These are phyloP conservation scores for Anastrepha obliqua DNA, from an alignment of 1,140 invertebrate genomes.

Conservation along the genomic window DNA sequence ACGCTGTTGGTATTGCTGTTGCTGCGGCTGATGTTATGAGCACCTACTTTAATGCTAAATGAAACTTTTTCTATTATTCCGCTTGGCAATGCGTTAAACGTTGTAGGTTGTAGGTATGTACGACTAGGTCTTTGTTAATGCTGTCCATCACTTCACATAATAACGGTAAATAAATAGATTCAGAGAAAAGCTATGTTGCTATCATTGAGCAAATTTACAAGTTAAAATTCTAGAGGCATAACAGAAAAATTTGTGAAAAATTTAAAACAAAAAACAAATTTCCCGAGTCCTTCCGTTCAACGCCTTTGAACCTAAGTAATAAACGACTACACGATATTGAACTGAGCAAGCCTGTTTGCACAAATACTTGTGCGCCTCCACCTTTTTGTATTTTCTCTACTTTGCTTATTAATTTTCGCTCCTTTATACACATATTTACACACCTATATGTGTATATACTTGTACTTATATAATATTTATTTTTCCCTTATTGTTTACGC, in stretches of 20 bases:
- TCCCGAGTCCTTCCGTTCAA: background rate
- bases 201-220: constrained; percentile 3
- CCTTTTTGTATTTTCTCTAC: background rate
- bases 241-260: background rate
- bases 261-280: background rate
- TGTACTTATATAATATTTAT: too few relatives aligned
- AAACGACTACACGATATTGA: background rate
- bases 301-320: background rate
- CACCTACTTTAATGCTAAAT: constrained; percentile 44
- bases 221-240: background rate
- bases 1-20: background rate
- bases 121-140: background rate
- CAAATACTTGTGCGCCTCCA: too few relatives aligned
- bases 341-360: too few relatives aligned
- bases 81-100: constrained; percentile 40
- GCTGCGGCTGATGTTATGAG: constrained; percentile 7
- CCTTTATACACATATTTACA: background rate
- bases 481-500: background rate
- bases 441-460: background rate
- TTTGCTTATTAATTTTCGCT: background rate
- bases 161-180: background rate
- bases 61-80: constrained; percentile 48
- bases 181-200: background rate
- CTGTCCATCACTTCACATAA: background rate
- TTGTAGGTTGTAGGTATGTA: background rate